Conservation (phyloP, 64 coral and sea anemone genomes). For the Actinia tenebrosa region DNA sequence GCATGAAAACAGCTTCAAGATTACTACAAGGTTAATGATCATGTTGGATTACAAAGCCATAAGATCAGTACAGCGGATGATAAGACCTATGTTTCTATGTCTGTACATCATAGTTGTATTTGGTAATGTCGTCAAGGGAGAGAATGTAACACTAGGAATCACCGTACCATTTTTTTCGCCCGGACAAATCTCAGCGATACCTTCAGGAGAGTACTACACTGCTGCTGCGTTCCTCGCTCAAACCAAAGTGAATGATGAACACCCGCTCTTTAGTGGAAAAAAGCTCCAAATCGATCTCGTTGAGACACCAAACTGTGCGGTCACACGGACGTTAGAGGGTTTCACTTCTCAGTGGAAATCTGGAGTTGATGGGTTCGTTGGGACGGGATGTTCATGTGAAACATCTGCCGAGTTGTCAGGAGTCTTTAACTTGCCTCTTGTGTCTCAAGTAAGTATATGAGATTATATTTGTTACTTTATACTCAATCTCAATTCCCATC, state of each 20-base stretch:
- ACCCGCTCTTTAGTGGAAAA: background rate
- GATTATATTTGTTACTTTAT: background rate
- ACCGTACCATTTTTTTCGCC: background rate
- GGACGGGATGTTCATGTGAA: constrained; percentile 39
- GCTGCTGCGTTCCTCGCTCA: constrained; percentile 18
- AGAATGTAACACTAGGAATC: too few species aligned
- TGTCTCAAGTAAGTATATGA: constrained; percentile 58
- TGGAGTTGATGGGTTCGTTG: constrained; percentile 36
- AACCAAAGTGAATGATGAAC: constrained; percentile 9
- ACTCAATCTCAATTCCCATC: background rate
- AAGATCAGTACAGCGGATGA: background rate
- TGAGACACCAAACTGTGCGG: background rate
- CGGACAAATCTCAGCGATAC: background rate
- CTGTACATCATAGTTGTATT: background rate
- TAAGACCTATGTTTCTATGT: background rate
- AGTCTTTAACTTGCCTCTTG: constrained; percentile 34
- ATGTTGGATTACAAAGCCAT: background rate
- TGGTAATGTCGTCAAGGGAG: background rate
- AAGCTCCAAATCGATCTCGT: constrained; percentile 15
- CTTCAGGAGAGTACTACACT: constrained; percentile 3
- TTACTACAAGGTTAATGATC: background rate
- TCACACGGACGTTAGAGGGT: background rate
- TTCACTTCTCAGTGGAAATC: constrained; percentile 29
- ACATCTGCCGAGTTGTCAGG: constrained; percentile 23
- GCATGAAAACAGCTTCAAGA: background rate